Evolutionary conservation across 2,113 vertebrate genomes (phyloP), one percentile per base, ranked within the genome.

Genomic region (Pardalotus punctatus): DNA sequence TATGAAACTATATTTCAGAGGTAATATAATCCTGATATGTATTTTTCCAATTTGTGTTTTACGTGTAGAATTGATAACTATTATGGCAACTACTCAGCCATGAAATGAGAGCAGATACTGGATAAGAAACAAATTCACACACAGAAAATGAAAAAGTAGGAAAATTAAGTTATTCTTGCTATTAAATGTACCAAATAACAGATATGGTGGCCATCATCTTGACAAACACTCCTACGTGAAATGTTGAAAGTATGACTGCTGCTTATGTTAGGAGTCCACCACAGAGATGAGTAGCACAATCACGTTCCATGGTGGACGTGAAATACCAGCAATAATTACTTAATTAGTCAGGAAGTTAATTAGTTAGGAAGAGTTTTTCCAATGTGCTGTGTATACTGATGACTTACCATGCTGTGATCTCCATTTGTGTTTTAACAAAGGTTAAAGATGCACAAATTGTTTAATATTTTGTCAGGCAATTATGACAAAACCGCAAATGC

Each of bases 11-110:
- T 33, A 36, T 79, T 45, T 54, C 38, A 91, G 43, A 78, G 18
- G 9, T 65, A 72, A 72, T 84, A 65, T n/a, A 81, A 72, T 87
- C 18, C 33, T 81, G 40, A 88, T 70, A 91, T 56, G n/a, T 60
- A 74, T 50, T 86, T 95, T 94, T 84, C 53, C 65, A 60, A n/a
- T 94, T 95, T 83, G 19, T 65, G 14, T 60, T 92, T 86, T 92
- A 20, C 18, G 4, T 93, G 51, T 50, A 81, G 45, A 65, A 82
- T 81, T 94, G 84, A 40, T 78, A 90, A 66, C 33, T 93, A 22
- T 92, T 92, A 71, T 43, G 43, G 51, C 81, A 92, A 35, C 48
- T 72, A 42, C 36, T 88, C 40, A 79, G 40, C 61, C 36, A 19
- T 67, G 21, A 93, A 73, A 83, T 65, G 27, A 50, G 14, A 87